Conservation (phyloP, 2,888 invertebrate species). For the Agelastica alni region DNA sequence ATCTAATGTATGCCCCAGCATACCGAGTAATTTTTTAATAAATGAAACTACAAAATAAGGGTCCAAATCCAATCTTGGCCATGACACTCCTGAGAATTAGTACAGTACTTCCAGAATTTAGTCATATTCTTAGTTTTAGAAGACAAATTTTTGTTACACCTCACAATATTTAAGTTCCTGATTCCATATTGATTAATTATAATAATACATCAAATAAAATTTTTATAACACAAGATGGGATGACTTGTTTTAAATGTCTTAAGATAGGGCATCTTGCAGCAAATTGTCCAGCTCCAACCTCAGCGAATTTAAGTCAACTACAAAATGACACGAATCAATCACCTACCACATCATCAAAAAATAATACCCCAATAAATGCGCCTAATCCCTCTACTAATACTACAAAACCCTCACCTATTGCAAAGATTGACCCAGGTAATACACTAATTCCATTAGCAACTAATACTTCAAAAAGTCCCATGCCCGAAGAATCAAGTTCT, state of each 20-base stretch:
- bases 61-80: background rate
- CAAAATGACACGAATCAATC: too few relatives aligned
- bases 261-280: background rate
- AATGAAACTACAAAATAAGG: background rate
- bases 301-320: background rate
- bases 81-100: background rate
- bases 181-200: background rate
- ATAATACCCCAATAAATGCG: background rate
- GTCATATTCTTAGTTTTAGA: too few relatives aligned
- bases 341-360: too few relatives aligned
- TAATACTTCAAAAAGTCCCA: background rate
- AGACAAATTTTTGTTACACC: background rate
- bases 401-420: background rate
- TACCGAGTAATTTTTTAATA: background rate
- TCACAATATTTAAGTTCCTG: background rate
- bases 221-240: background rate
- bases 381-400: background rate
- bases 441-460: background rate
- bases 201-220: too few relatives aligned
- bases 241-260: background rate
- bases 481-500: too few relatives aligned
- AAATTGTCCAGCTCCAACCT: background rate
- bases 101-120: background rate
- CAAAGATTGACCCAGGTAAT: background rate
- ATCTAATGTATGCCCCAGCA: background rate